Percentiles rank a stretch among this genome's conserved stretches.
These are phyloP conservation scores for Quadriops clusia DNA, from an alignment of 2,888 invertebrate genomes.

Conservation along the genomic window DNA sequence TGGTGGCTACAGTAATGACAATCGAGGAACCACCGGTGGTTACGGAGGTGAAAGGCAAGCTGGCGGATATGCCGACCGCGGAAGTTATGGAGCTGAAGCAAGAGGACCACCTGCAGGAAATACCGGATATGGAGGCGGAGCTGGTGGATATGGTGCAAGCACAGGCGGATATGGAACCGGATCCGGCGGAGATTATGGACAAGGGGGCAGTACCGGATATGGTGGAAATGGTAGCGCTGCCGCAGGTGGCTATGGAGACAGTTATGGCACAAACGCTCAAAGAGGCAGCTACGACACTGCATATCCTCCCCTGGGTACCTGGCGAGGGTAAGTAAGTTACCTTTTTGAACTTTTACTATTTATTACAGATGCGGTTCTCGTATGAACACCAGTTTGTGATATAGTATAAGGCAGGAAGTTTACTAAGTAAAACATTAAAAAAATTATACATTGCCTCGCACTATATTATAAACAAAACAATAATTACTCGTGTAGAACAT, in stretches of 20 bases:
- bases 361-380: neutral
- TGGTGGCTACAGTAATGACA: too few species aligned
- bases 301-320: constrained; percentile 27
- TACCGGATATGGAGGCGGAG: neutral
- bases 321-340: constrained; percentile 25
- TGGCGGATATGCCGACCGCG: constrained; percentile 1
- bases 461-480: too few species aligned
- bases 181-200: constrained; percentile 2
- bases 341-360: neutral
- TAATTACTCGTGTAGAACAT: too few species aligned
- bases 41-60: constrained; percentile 2
- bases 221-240: constrained; percentile 12
- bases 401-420: too few species aligned
- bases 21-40: too few species aligned
- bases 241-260: constrained; percentile 19
- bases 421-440: too few species aligned
- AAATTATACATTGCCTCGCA: too few species aligned
- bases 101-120: neutral
- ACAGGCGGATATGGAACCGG: too few species aligned
- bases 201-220: constrained; percentile 4
- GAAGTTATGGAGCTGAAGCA: too few species aligned
- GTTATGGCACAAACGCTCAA: constrained; percentile 18
- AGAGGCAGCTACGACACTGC: constrained; percentile 26
- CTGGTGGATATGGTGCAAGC: neutral
- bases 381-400: constrained; percentile 1